phyloP scores from a whole-genome alignment of 2,797 vertebrate genomes.

The Mareca strepera region DNA sequence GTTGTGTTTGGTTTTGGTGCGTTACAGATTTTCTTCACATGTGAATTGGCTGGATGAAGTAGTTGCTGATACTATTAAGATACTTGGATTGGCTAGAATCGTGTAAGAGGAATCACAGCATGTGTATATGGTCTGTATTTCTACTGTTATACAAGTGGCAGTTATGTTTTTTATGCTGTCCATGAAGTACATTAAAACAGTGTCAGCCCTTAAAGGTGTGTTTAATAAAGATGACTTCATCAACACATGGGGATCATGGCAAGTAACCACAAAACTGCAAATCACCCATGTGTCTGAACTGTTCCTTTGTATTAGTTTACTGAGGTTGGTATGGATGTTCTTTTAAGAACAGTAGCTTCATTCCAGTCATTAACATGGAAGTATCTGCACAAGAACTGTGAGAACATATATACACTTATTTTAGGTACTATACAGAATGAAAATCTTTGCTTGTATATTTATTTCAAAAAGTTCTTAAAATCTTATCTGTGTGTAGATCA shows the following conservation, averaged over 20 bases:
- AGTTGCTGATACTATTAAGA: background rate
- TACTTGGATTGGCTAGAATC: background rate
- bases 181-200: background rate
- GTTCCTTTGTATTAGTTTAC: background rate
- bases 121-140: rapidly evolving
- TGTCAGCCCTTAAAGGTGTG: background rate
- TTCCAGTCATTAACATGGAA: background rate
- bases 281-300: rapidly evolving
- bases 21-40: background rate
- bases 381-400: background rate
- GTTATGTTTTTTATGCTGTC: rapidly evolving
- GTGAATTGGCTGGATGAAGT: too few relatives aligned
- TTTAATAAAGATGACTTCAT: background rate
- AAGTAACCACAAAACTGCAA: rapidly evolving
- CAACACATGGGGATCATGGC: rapidly evolving
- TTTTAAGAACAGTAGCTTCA: background rate
- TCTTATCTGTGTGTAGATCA: rapidly evolving
- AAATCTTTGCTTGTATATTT: background rate
- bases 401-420: background rate
- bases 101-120: background rate
- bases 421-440: background rate
- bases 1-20: background rate
- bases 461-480: background rate
- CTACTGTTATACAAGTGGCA: rapidly evolving
- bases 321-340: background rate